phyloP scores from a whole-genome alignment of 1,140 invertebrate genomes.

The Tetragonula clypearis region DNA sequence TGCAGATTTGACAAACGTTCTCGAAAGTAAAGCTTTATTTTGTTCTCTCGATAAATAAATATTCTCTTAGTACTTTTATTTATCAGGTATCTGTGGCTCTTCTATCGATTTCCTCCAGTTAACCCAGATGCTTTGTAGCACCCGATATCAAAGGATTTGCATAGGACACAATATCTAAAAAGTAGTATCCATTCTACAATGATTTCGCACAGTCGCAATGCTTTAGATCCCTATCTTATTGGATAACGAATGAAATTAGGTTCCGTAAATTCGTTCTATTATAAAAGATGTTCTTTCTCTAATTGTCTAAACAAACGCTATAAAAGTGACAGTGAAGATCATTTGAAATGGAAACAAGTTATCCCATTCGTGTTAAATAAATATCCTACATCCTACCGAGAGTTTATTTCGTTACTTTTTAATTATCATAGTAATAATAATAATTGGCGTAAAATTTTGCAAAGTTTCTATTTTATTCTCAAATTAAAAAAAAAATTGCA shows the following conservation, averaged over 20 bases:
- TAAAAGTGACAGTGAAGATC: not conserved
- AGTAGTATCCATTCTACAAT: too few relatives aligned
- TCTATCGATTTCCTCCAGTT: slow-evolving; percentile 18
- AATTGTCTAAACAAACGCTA: not conserved
- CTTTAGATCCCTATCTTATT: not conserved
- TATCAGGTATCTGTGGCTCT: too few relatives aligned
- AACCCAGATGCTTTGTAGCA: slow-evolving; percentile 18
- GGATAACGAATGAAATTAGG: not conserved
- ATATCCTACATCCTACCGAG: too few relatives aligned
- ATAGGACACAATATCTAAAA: slow-evolving; percentile 5
- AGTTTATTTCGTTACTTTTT: too few relatives aligned
- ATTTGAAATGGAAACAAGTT: not conserved
- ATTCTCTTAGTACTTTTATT: not conserved
- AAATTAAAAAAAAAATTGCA: too few relatives aligned
- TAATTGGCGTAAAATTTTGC: too few relatives aligned
- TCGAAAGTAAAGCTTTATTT: not conserved
- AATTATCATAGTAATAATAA: too few relatives aligned
- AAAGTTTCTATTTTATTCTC: too few relatives aligned
- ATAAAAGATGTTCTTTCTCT: not conserved
- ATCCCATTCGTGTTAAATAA: too few relatives aligned
- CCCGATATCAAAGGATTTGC: slow-evolving; percentile 34
- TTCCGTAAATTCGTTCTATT: too few relatives aligned
- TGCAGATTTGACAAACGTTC: too few relatives aligned
- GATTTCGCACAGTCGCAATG: not conserved
- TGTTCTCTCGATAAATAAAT: not conserved